These are phyloP conservation scores for Zosterops lateralis DNA, from an alignment of 2,113 vertebrate genomes.

Conservation along the genomic window DNA sequence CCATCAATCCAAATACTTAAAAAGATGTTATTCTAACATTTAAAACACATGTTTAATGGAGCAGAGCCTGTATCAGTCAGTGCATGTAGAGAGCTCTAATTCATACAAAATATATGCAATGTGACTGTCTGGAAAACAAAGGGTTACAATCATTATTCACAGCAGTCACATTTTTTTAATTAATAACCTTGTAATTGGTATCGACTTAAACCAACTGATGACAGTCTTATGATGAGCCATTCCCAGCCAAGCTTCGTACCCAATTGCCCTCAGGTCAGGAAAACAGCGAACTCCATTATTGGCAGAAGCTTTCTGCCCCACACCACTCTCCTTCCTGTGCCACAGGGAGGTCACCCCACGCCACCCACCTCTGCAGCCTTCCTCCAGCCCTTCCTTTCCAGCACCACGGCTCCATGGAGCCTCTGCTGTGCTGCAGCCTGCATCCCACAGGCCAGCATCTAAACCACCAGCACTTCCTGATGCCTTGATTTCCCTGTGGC, in stretches of 20 bases:
- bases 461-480: not conserved
- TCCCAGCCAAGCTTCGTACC: constrained; percentile 47
- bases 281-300: constrained; percentile 53
- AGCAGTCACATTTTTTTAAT: constrained; percentile 74
- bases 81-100: not conserved
- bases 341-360: not conserved
- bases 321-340: constrained; percentile 13
- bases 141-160: constrained; percentile 51
- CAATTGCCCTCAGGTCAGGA: constrained; percentile 55
- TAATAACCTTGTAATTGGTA: constrained; percentile 77
- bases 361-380: not conserved
- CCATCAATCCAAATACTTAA: not conserved
- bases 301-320: constrained; percentile 18
- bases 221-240: constrained; percentile 68
- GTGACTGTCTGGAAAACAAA: constrained; percentile 6
- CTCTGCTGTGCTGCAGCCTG: not conserved
- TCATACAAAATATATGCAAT: not conserved
- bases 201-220: constrained; percentile 68
- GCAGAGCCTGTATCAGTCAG: not conserved
- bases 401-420: not conserved
- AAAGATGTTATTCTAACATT: not conserved
- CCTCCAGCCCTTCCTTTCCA: not conserved
- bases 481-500: not conserved
- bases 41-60: not conserved
- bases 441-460: not conserved